Conservation (phyloP, 2,888 invertebrate genomes). For the Oscheius sp. region DNA sequence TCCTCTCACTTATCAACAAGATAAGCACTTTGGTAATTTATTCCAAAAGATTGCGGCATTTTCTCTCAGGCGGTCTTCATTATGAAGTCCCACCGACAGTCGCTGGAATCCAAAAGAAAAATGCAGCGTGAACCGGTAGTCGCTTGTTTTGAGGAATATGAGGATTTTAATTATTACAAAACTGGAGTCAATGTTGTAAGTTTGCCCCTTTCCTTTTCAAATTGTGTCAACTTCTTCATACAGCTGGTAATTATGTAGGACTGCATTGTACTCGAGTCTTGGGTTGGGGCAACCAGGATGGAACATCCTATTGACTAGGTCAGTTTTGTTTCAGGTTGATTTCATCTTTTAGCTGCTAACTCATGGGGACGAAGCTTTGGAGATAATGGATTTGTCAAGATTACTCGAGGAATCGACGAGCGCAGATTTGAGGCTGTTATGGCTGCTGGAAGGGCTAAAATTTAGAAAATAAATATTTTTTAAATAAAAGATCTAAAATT, state of each 20-base stretch:
- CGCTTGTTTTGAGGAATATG: conserved; percentile 50
- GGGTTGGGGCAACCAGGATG: conserved; percentile 80
- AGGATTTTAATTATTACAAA: conserved; percentile 50
- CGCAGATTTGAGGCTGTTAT: conserved; percentile 74
- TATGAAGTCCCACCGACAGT: conserved; percentile 59
- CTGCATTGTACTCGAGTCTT: conserved; percentile 86
- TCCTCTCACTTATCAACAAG: conserved; percentile 35
- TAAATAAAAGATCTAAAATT: too few species aligned
- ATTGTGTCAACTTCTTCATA: conserved; percentile 74
- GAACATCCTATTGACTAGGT: conserved; percentile 73
- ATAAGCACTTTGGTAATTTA: conserved; percentile 45
- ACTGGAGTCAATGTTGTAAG: conserved; percentile 72
- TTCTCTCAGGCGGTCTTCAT: conserved; percentile 45
- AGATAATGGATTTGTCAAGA: conserved; percentile 84
- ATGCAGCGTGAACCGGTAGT: conserved; percentile 75
- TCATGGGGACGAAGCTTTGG: conserved; percentile 95
- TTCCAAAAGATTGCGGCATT: background rate
- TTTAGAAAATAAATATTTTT: too few species aligned
- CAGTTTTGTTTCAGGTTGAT: too few species aligned
- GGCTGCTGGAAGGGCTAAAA: conserved; percentile 66
- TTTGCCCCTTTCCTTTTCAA: too few species aligned
- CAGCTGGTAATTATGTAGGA: conserved; percentile 78
- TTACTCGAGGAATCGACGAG: conserved; percentile 80
- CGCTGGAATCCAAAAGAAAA: conserved; percentile 58
- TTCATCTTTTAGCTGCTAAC: too few species aligned